phyloP scores from a whole-genome alignment of 2,888 invertebrate species.

The Glaucopsyche alexis region DNA sequence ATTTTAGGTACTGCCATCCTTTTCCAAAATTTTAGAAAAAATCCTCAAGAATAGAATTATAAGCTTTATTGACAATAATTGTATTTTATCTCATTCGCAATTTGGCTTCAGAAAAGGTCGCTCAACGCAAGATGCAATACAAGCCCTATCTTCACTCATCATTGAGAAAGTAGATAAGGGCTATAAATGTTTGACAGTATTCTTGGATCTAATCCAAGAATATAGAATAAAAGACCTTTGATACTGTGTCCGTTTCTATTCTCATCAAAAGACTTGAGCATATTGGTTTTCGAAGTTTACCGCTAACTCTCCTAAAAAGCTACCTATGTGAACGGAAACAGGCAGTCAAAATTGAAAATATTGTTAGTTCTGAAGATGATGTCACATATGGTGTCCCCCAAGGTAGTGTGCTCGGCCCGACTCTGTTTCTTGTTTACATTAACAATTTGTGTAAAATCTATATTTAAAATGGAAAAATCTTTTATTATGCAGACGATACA shows the following conservation, averaged over 20 bases:
- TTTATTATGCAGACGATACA: neutral
- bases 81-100: neutral
- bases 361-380: neutral
- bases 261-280: neutral
- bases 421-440: neutral
- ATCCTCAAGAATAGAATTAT: neutral
- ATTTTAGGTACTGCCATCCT: neutral
- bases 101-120: neutral
- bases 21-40: conserved; percentile 3
- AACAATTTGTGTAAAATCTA: neutral
- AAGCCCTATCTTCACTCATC: neutral
- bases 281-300: neutral
- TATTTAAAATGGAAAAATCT: neutral
- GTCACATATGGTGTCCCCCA: neutral
- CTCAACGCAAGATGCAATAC: neutral
- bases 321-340: neutral
- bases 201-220: neutral
- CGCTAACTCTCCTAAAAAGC: neutral
- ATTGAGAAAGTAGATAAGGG: neutral
- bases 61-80: neutral
- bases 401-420: neutral
- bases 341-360: neutral
- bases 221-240: neutral
- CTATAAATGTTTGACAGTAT: neutral
- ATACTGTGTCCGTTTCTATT: neutral